These are phyloP conservation scores for Astropecten irregularis DNA, from an alignment of 53 echinoderm and acorn worm genomes.

Conservation along the genomic window DNA sequence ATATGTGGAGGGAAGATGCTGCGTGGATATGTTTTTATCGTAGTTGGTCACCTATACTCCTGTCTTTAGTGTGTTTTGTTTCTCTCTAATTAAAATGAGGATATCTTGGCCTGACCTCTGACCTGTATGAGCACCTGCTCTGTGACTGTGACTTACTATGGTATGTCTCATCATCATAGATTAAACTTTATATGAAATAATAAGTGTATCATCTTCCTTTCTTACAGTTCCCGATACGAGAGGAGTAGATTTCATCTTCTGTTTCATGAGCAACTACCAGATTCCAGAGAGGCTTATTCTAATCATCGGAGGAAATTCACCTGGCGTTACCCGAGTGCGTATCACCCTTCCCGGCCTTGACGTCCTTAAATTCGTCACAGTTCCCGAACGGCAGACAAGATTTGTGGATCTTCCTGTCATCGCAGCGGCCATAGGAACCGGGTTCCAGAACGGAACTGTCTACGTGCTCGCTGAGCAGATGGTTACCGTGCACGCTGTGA, in stretches of 20 bases:
- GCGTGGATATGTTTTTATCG: too few species aligned
- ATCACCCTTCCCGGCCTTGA: constrained; percentile 69
- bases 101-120: too few species aligned
- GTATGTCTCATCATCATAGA: too few species aligned
- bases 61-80: too few species aligned
- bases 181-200: too few species aligned
- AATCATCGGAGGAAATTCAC: constrained; percentile 72
- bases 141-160: too few species aligned
- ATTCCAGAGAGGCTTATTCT: constrained; percentile 69
- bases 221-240: constrained; percentile 67
- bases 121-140: too few species aligned
- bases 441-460: constrained; percentile 81
- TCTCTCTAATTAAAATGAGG: too few species aligned
- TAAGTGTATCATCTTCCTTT: too few species aligned
- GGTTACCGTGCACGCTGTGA: constrained; percentile 78
- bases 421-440: constrained; percentile 72
- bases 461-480: constrained; percentile 59
- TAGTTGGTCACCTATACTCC: too few species aligned
- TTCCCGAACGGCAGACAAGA: constrained; percentile 36
- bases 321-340: constrained; percentile 66
- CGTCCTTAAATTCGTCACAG: constrained; percentile 30
- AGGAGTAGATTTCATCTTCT: constrained; percentile 89
- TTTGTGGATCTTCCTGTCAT: constrained; percentile 63
- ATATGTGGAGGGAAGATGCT: too few species aligned
- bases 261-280: constrained; percentile 86